These are phyloP conservation scores for Carcina quercana DNA, from an alignment of 2,888 invertebrate genomes.

Conservation along the genomic window DNA sequence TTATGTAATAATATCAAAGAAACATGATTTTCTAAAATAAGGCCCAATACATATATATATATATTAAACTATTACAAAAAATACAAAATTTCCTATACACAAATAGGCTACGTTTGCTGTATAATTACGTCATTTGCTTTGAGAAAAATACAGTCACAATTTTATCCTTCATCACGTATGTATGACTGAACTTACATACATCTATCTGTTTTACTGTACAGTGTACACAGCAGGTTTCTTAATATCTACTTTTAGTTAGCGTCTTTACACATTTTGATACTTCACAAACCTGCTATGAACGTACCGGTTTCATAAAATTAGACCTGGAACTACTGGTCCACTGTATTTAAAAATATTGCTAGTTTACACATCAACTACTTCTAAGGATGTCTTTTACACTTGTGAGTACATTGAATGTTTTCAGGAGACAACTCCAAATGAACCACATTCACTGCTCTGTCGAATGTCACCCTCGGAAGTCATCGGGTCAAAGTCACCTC, in stretches of 20 bases:
- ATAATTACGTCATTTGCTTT: constrained; percentile 2
- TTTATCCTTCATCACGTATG: too few relatives aligned
- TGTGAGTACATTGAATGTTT: constrained; percentile 35
- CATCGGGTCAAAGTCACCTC: constrained; percentile 71
- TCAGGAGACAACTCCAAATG: constrained; percentile 50
- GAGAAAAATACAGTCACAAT: constrained; percentile 2
- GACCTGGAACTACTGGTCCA: constrained; percentile 52
- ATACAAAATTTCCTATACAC: constrained; percentile 32
- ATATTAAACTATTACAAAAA: constrained; percentile 35
- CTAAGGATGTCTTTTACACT: constrained; percentile 39
- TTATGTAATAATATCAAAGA: constrained; percentile 1
- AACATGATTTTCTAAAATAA: constrained; percentile 6
- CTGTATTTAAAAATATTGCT: constrained; percentile 12
- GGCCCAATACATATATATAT: constrained; percentile 4
- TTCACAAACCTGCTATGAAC: too few relatives aligned
- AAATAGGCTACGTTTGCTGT: constrained; percentile 4
- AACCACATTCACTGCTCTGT: constrained; percentile 56
- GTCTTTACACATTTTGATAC: too few relatives aligned
- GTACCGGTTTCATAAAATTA: constrained; percentile 26
- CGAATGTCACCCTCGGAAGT: constrained; percentile 66
- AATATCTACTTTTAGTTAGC: not conserved
- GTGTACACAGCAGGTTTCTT: too few relatives aligned
- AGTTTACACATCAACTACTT: constrained; percentile 27
- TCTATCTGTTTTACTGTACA: too few relatives aligned
- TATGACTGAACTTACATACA: too few relatives aligned